Base-by-base conservation (phyloP, 2,797 vertebrate genomes). In the Australoheros facetus region DNA sequence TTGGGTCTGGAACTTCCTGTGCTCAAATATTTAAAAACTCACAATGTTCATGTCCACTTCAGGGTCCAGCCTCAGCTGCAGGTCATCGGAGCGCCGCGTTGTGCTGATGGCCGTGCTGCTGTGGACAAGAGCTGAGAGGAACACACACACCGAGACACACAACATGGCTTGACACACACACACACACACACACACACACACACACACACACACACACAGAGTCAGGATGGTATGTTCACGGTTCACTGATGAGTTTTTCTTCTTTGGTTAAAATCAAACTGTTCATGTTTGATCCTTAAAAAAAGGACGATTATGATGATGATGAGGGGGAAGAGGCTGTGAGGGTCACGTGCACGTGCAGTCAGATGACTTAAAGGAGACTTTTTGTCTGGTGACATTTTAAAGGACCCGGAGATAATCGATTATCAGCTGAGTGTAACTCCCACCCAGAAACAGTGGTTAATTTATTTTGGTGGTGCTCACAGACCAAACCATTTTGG, bases 1-100 rank as follows among this genome's bases (percentile, higher is more conserved):
- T 7, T 34, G 32, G 32, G 32, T 34, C 32, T 34, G 32, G 32
- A 34, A n/a, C 34, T 39, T 39, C 59, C 59, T 9, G n/a, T 39
- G 59, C 12, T 62, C n/a, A 62, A 26, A 45, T 0, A 8, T 17
- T 64, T 64, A 1, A 16, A 13, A 7, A 71, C 79, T 96, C 87
- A 96, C 96, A 1, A 96, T 95, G 87, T 96, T 96, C 96, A 96
- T 96, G 84, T 93, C 78, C 2, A 95, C 88, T 90, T 96, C 96
- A 77, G 96, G 96, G 84, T 96, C 96, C 80, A 96, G 82, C 1
- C 32, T 3, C 5, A 0, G 11, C 1, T 3, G 4, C 2, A 26
- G 71, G n/a, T 21, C 12, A 56, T 39, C 32, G 7, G 7, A 34
- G 32, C 1, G 32, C 32, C 2, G 2, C 2, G 2, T 75, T 5